phyloP scores from a whole-genome alignment of 2,888 invertebrate genomes.

The Scrobipalpa atriplicella region DNA sequence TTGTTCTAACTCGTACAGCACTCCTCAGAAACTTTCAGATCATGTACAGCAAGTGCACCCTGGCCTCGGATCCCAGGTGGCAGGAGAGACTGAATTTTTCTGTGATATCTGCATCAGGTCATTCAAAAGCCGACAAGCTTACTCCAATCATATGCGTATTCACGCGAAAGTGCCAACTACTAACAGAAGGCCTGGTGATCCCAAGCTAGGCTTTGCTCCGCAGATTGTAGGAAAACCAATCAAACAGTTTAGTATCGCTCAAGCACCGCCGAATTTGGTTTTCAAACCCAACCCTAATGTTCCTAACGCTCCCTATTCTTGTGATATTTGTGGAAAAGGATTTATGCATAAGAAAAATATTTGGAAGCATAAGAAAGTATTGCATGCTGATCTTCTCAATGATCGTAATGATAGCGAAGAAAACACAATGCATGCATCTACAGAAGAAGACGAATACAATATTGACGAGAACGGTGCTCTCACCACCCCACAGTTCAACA shows the following conservation, averaged over 20 bases:
- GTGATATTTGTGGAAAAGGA: conserved; percentile 85
- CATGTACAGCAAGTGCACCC: conserved; percentile 80
- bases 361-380: conserved; percentile 80
- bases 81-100: conserved; percentile 67
- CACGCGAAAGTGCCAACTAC: conserved; percentile 79
- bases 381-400: conserved; percentile 73
- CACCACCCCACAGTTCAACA: conserved; percentile 78
- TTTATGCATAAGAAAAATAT: conserved; percentile 82
- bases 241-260: conserved; percentile 63
- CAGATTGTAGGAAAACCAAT: conserved; percentile 75
- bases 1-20: conserved; percentile 84
- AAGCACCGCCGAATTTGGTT: conserved; percentile 54
- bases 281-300: conserved; percentile 71
- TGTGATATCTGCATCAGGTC: conserved; percentile 84
- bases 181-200: conserved; percentile 70
- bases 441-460: conserved; percentile 76
- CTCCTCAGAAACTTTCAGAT: conserved; percentile 83
- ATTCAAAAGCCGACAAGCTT: conserved; percentile 82
- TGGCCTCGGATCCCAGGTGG: conserved; percentile 52
- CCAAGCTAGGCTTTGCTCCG: conserved; percentile 63
- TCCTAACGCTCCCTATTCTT: conserved; percentile 80
- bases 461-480: conserved; percentile 73
- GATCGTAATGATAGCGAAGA: conserved; percentile 78
- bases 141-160: conserved; percentile 81
- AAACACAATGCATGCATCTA: conserved; percentile 77